Base-by-base conservation (phyloP, 2,797 vertebrate genomes). In the Aeoliscus strigatus region DNA sequence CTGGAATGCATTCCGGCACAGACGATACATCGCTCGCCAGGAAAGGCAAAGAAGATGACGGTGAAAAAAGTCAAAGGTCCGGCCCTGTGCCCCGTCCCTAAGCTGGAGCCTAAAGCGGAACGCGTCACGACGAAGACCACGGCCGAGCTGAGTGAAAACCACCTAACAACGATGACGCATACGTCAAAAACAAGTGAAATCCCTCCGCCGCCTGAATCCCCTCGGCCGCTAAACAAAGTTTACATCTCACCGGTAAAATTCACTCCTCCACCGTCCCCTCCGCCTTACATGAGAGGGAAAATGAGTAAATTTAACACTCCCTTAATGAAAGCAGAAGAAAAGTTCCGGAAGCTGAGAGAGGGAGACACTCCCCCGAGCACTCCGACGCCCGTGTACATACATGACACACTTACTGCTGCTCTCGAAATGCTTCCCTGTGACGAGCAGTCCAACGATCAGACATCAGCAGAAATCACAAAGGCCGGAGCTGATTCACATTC, bases 291-390 rank as follows among this genome's bases (percentile, higher is more conserved):
- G 67, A 90, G 75, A 74, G 84, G 81, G 6, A 92, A 91, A 75
- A 48, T 67, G 32, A 88, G 86, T 69, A 94, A 88, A 89, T 96
- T 94, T 72, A 91, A 85, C 79, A 95, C 93, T 9, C 88, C 91
- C n/a, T 81, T 96, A 78, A 96, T 97, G 80, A 88, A 94, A 65
- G 89, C 93, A 27, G 92, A 95, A 73, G 89, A 90, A 78, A 94
- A 90, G 61, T 93, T 82, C 47, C 80, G 88, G 29, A 87, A 88
- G 39, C 75, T 90, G 45, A 88, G 14, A 51, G 89, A 91, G 33
- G 87, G 88, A 41, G 83, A 66, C 68, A 87, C 87, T 47, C 80
- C 70, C 6, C 82, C 70, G 37, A 73, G 48, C 36, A 73, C 82
- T 64, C 81, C 77, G 43, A 59, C 50, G 44, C 80, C 76, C 39